Evolutionary conservation across 2,113 vertebrate genomes (phyloP), one percentile per base, ranked within the genome.

Genomic region (Mirza zaza): DNA sequence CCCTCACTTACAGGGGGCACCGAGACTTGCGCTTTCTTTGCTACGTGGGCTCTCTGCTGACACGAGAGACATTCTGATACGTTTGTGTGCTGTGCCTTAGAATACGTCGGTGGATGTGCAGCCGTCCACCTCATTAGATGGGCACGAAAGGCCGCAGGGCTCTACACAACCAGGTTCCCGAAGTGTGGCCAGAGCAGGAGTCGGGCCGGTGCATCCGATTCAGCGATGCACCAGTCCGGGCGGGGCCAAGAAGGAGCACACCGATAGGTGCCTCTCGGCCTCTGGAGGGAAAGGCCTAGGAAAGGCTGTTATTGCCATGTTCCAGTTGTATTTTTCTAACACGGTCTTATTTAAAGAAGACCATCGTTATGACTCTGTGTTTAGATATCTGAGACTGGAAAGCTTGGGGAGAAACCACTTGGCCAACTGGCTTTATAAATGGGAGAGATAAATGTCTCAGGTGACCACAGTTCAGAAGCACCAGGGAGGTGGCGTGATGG

Each of bases 391-490:
- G 52, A 93, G 17, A 32, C 94, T 87, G n/a, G 55, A 80, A 79
- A 87, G 91, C 83, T 63, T 88, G 6, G 45, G 73, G 71, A 55
- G 87, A 75, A 86, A 73, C 50, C n/a, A 42, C 9, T 52, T 84
- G 79, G 48, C n/a, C 92, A 42, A 92, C 59, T 81, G 48, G 52
- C 80, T 94, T 91, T 79, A 32, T 91, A 77, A 71, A 95, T 71
- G 36, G 42, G 83, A 77, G 71, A 42, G 77, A 71, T 20, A 18
- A 39, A 48, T 87, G 83, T 91, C 76, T 68, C 50, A 55, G 82
- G 52, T 63, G 68, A 70, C 52, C 45, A 76, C 68, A 71, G 50
- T 61, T 83, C 45, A 87, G 27, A 91, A 63, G 50, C 68, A 76
- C 59, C 76, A 25, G n/a, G 50, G 27, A 59, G 59, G 68, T 29